Conservation (phyloP, 2,113 vertebrate genomes). For the Acanthisitta chloris region DNA sequence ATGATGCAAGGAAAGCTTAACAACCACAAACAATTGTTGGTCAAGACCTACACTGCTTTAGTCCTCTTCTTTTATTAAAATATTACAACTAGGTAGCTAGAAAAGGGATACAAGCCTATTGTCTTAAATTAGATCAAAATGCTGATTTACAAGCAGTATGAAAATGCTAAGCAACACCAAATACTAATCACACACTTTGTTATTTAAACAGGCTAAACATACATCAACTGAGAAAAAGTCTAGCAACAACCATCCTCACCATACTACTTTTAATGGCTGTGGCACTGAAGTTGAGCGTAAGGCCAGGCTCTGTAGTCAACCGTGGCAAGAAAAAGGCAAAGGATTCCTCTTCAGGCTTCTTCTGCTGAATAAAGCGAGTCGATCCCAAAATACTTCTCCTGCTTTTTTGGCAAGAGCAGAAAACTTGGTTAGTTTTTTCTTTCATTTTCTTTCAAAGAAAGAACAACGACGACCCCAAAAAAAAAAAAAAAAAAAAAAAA, state of each 20-base stretch:
- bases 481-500: no score
- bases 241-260: slow-evolving; percentile 68
- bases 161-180: background rate
- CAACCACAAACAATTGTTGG: background rate
- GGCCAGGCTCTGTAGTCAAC: slow-evolving; percentile 75
- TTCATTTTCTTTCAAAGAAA: background rate
- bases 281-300: slow-evolving; percentile 85
- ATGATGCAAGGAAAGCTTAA: background rate
- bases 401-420: slow-evolving; percentile 37
- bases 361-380: slow-evolving; percentile 38
- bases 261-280: slow-evolving; percentile 87
- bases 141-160: background rate
- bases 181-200: background rate
- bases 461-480: no score
- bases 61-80: background rate
- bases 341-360: slow-evolving; percentile 61
- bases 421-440: background rate
- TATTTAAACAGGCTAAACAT: background rate
- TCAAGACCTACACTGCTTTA: background rate
- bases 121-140: background rate
- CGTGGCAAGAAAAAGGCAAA: slow-evolving; percentile 79
- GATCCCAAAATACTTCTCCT: slow-evolving; percentile 64
- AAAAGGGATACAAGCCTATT: background rate
- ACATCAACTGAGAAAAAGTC: background rate
- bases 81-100: background rate